Evolutionary conservation across 2,113 vertebrate genomes (phyloP).

Genomic region (Lipophrys pholis): DNA sequence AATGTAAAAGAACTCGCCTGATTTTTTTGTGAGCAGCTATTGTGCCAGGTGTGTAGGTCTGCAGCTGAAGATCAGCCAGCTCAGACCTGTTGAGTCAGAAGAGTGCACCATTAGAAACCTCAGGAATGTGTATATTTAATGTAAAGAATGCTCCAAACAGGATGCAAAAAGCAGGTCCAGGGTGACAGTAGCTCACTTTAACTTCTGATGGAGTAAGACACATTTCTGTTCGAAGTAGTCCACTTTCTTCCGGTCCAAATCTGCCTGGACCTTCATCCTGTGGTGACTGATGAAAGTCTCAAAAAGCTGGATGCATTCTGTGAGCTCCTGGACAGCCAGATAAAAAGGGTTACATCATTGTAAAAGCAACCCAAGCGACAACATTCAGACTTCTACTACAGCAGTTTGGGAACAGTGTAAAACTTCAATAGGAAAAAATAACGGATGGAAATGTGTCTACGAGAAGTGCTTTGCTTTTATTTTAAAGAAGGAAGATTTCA

Average conservation of each 20-base stretch:
- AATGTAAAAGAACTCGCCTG: conserved; percentile 73
- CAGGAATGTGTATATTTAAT: no score
- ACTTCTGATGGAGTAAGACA: conserved; percentile 86
- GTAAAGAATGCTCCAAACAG: not conserved
- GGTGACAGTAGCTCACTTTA: conserved; percentile 79
- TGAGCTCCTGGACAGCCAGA: conserved; percentile 79
- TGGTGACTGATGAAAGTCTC: conserved; percentile 86
- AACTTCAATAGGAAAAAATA: no score
- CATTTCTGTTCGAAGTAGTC: conserved; percentile 90
- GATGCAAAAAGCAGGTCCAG: not conserved
- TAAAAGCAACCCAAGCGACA: not conserved
- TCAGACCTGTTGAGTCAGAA: conserved; percentile 79
- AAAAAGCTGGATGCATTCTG: conserved; percentile 84
- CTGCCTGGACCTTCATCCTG: conserved; percentile 84
- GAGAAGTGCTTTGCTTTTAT: no score
- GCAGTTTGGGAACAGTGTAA: not conserved
- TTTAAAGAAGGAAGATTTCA: no score
- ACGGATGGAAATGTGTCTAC: no score
- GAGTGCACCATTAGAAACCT: not conserved
- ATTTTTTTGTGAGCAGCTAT: conserved; percentile 87
- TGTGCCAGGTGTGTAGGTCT: conserved; percentile 86
- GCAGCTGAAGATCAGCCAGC: conserved; percentile 86
- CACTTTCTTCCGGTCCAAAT: conserved; percentile 85
- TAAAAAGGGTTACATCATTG: not conserved
- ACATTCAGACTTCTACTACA: not conserved